These are phyloP conservation scores for Melinopterus prodromus DNA, from an alignment of 2,888 invertebrate genomes.

Conservation along the genomic window DNA sequence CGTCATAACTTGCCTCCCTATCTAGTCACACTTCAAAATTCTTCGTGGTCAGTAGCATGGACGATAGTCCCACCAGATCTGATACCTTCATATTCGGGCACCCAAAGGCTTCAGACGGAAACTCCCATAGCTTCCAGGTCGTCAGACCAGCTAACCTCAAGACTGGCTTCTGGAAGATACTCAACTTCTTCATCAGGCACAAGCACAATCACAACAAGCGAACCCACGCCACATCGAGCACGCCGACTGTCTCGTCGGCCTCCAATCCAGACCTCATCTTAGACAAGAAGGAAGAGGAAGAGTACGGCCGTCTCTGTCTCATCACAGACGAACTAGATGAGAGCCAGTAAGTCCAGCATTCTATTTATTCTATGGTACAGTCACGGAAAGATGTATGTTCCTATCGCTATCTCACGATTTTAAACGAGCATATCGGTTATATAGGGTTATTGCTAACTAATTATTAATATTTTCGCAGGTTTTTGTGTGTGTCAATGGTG, in stretches of 20 bases:
- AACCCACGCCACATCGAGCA: not conserved
- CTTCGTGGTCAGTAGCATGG: constrained; percentile 25
- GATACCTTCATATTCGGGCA: constrained; percentile 12
- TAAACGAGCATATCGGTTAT: too few relatives aligned
- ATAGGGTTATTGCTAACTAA: not conserved
- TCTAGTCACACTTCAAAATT: constrained; percentile 25
- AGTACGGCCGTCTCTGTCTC: constrained; percentile 13
- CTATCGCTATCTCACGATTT: too few relatives aligned
- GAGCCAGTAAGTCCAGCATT: constrained; percentile 4
- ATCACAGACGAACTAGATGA: constrained; percentile 19
- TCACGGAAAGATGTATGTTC: not conserved
- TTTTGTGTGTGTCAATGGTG: too few relatives aligned
- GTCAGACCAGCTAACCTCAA: constrained; percentile 7
- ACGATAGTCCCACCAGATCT: constrained; percentile 20
- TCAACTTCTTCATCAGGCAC: constrained; percentile 20
- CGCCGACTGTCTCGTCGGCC: not conserved
- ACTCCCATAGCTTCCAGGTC: constrained; percentile 9
- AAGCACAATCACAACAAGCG: constrained; percentile 11
- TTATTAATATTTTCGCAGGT: too few relatives aligned
- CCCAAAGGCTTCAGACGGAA: constrained; percentile 15
- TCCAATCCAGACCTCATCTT: not conserved
- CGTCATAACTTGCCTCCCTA: not conserved
- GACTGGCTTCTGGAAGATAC: constrained; percentile 22
- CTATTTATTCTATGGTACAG: not conserved
- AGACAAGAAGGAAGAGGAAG: not conserved